Percentiles rank a stretch among this genome's conserved stretches.
Conservation (phyloP, 1,140 invertebrate species). For the Diachasmimorpha longicaudata region DNA sequence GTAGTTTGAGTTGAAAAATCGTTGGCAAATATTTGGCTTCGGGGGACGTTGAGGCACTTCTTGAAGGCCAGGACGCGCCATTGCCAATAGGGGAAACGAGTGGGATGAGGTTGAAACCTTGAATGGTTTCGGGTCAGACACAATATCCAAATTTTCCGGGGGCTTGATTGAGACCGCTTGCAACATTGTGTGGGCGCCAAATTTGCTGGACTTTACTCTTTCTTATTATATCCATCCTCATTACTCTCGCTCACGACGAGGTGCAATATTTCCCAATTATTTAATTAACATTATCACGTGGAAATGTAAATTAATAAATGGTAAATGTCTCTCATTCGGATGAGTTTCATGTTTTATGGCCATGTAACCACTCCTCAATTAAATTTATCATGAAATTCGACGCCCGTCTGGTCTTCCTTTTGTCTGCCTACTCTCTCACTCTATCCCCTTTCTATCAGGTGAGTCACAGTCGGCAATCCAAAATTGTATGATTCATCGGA, state of each 20-base stretch:
- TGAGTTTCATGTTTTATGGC: too few species aligned
- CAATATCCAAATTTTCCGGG: constrained; percentile 21
- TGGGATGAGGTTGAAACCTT: background rate
- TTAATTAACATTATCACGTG: too few species aligned
- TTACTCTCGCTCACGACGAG: too few species aligned
- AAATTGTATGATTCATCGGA: constrained; percentile 18
- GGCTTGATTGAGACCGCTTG: constrained; percentile 19
- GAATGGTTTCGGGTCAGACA: constrained; percentile 10
- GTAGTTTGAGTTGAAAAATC: constrained; percentile 19
- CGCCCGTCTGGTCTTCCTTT: background rate
- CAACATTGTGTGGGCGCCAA: constrained; percentile 2
- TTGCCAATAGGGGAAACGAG: background rate
- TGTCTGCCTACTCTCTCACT: background rate
- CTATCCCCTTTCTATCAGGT: constrained; percentile 6
- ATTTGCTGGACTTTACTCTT: background rate
- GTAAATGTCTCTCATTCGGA: too few species aligned
- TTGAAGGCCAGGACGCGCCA: background rate
- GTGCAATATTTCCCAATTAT: too few species aligned
- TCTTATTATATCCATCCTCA: background rate
- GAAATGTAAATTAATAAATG: too few species aligned
- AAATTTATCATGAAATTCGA: too few species aligned
- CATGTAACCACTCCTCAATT: too few species aligned
- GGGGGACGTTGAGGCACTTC: constrained; percentile 10
- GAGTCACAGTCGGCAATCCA: constrained; percentile 24
- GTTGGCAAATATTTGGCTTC: constrained; percentile 22